phyloP scores from a whole-genome alignment of 2,888 invertebrate species.

The Apotomis capreana region DNA sequence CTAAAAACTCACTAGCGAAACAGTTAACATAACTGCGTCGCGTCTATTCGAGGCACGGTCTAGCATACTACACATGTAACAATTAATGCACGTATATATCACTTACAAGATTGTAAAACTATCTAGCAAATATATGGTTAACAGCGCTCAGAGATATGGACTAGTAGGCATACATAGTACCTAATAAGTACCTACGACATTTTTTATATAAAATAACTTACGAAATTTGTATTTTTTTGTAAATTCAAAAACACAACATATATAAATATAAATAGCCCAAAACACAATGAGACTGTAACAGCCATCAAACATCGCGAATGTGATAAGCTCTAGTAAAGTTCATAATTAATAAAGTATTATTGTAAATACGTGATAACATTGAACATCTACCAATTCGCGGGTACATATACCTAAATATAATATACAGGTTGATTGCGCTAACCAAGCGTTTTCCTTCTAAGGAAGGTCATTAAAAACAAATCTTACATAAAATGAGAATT shows the following conservation, averaged over 20 bases:
- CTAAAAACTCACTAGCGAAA: conserved; percentile 53
- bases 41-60: conserved; percentile 62
- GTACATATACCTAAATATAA: conserved; percentile 12
- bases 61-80: conserved; percentile 36
- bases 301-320: conserved; percentile 13
- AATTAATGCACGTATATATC: conserved; percentile 43
- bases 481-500: conserved; percentile 42
- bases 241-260: too few relatives aligned
- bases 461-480: conserved; percentile 36
- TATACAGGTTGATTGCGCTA: conserved; percentile 41
- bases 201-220: conserved; percentile 26
- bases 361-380: conserved; percentile 26
- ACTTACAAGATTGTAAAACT: conserved; percentile 39
- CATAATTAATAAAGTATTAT: conserved; percentile 3
- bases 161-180: conserved; percentile 20
- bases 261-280: conserved; percentile 15
- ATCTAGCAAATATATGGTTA: conserved; percentile 31
- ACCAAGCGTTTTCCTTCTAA: conserved; percentile 40
- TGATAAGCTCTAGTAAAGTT: conserved; percentile 20
- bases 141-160: conserved; percentile 21
- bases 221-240: conserved; percentile 2
- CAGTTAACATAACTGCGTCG: conserved; percentile 74
- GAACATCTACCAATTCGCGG: conserved; percentile 8
- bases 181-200: conserved; percentile 16
- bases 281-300: conserved; percentile 12